These are phyloP conservation scores for Actinostola sp. DNA, from an alignment of 92 coral and sea anemone species.

Conservation along the genomic window DNA sequence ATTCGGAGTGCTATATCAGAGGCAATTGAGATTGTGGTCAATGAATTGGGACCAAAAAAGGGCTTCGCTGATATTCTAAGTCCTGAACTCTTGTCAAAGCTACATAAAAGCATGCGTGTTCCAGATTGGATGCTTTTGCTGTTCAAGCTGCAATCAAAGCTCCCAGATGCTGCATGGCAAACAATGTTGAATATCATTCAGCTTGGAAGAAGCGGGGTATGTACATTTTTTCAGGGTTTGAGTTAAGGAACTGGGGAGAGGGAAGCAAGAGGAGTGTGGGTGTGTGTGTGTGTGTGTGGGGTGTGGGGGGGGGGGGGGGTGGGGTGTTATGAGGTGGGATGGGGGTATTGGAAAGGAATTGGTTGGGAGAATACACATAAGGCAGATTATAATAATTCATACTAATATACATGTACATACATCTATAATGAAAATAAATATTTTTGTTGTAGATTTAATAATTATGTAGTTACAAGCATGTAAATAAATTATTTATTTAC, in stretches of 20 bases:
- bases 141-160: conserved; percentile 48
- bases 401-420: too few relatives aligned
- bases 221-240: background rate
- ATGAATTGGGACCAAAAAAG: conserved; percentile 41
- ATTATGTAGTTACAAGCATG: too few relatives aligned
- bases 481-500: too few relatives aligned
- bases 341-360: too few relatives aligned
- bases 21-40: conserved; percentile 36
- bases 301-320: too few relatives aligned
- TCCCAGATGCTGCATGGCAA: conserved; percentile 58
- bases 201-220: conserved; percentile 5
- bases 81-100: conserved; percentile 13
- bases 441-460: too few relatives aligned
- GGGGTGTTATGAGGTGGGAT: too few relatives aligned
- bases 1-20: conserved; percentile 28
- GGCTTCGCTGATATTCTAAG: conserved; percentile 42
- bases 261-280: too few relatives aligned
- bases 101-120: conserved; percentile 43
- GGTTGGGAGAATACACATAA: too few relatives aligned
- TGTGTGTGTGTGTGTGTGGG: too few relatives aligned
- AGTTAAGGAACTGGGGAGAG: background rate
- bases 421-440: too few relatives aligned
- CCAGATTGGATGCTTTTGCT: conserved; percentile 68
- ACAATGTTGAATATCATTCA: conserved; percentile 32
- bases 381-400: too few relatives aligned